Conservation (phyloP, 2,888 invertebrate genomes). For the Zaprionus bogoriensis region DNA sequence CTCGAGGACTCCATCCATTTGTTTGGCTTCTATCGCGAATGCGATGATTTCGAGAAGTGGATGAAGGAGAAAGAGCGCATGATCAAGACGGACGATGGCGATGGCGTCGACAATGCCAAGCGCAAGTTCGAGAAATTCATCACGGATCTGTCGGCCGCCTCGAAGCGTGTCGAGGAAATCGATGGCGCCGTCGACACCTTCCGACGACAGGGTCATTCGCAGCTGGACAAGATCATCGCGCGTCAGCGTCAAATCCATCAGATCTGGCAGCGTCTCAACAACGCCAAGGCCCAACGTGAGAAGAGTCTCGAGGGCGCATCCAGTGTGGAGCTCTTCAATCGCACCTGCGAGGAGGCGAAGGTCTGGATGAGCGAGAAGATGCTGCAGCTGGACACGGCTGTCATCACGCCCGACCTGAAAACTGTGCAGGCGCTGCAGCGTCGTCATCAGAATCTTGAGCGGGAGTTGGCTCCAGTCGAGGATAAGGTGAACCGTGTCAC, state of each 20-base stretch:
- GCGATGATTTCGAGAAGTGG: constrained; percentile 99
- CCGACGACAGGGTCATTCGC: constrained; percentile 92
- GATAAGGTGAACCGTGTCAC: constrained; percentile 96
- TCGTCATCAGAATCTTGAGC: constrained; percentile 94
- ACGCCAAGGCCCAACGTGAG: constrained; percentile 94
- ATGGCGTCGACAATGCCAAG: constrained; percentile 95
- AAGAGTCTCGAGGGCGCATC: constrained; percentile 95
- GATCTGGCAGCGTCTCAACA: constrained; percentile 93
- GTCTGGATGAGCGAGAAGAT: constrained; percentile 99
- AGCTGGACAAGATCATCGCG: constrained; percentile 90
- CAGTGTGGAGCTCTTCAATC: constrained; percentile 96
- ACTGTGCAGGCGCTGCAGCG: constrained; percentile 96
- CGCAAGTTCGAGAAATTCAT: constrained; percentile 98
- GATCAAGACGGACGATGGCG: constrained; percentile 90
- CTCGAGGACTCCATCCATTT: constrained; percentile 96
- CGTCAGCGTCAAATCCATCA: constrained; percentile 93
- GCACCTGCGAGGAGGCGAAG: constrained; percentile 97
- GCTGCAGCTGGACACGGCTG: constrained; percentile 91
- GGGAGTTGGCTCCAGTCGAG: constrained; percentile 96
- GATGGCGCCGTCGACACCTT: constrained; percentile 94
- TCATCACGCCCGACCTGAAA: constrained; percentile 92
- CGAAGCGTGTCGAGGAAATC: constrained; percentile 94
- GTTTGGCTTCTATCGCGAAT: constrained; percentile 97
- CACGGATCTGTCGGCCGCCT: constrained; percentile 96
- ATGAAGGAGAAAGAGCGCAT: constrained; percentile 97